Conservation (phyloP, 2,797 vertebrate genomes). For the Lutjanus argentimaculatus region DNA sequence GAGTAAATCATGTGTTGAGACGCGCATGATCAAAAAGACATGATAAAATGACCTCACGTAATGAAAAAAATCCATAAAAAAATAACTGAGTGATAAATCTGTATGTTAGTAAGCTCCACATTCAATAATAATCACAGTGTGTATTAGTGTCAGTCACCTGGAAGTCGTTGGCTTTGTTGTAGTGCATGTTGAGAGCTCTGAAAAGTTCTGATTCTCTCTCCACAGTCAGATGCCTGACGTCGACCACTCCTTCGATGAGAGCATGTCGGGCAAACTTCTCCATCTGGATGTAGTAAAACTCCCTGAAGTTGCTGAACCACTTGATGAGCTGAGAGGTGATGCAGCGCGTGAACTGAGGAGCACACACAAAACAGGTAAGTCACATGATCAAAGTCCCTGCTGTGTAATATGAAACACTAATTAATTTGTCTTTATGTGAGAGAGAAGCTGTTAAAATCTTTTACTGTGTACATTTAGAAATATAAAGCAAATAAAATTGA, state of each 20-base stretch:
- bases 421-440: background rate
- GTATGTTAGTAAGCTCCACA: too few species aligned
- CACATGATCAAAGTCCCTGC: slow-evolving; percentile 17
- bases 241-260: slow-evolving; percentile 84
- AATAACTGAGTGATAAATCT: background rate
- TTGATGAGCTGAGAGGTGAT: slow-evolving; percentile 97
- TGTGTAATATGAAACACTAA: background rate
- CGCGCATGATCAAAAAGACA: background rate
- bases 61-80: background rate
- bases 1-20: background rate
- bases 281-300: slow-evolving; percentile 98
- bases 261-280: slow-evolving; percentile 94
- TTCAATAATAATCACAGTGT: background rate
- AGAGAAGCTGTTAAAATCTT: background rate
- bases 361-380: slow-evolving; percentile 55
- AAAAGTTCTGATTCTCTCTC: slow-evolving; percentile 93
- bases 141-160: slow-evolving; percentile 84
- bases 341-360: slow-evolving; percentile 92
- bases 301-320: slow-evolving; percentile 99
- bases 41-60: background rate
- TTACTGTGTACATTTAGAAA: background rate
- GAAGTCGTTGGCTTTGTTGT: slow-evolving; percentile 95
- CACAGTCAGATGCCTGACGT: slow-evolving; percentile 85
- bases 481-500: slow-evolving; percentile 21
- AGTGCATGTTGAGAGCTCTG: slow-evolving; percentile 92